Evolutionary conservation across 2,113 vertebrate genomes (phyloP), one percentile per base, ranked within the genome.

Genomic region (Chinchilla lanigera): DNA sequence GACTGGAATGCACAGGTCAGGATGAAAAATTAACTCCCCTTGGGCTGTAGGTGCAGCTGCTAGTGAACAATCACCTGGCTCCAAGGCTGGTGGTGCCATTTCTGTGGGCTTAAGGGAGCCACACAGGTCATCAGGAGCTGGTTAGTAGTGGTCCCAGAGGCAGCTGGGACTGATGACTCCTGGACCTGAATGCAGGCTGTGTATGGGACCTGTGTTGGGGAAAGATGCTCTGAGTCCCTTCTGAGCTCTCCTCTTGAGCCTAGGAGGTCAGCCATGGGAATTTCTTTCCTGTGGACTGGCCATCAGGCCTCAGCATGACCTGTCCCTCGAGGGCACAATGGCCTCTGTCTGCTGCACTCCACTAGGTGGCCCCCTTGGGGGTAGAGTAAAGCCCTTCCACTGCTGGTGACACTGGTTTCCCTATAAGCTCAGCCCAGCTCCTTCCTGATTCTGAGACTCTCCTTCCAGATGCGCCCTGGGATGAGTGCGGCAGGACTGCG

Each of bases 1-100:
- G 93, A 89, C 56, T 90, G 83, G 89, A 89, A 85, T 35, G 47
- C 60, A 84, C 77, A 71, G 93, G 61, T 96, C 86, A 94, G 73
- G 86, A 90, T 81, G 78, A 86, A 94, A 93, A 94, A 91, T 84
- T 80, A 90, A 80, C 94, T 93, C 89, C 78, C 47, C 89, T 94
- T 0, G 0, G 50, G 91, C 81, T 86, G 41, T 69, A 38, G 52
- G 71, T 60, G 41, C 47, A 69, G 26, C 14, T 5, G 41, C 85
- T 91, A 93, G 90, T 56, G 85, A 91, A 58, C 85, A 95, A 54
- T 63, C 81, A 44, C 47, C 24, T 33, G 24, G 65, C 67, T 50
- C 56, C 77, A 38, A 26, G 67, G 26, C 10, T 38, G 80, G 61
- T 35, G 86, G 44, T 77, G 44, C 7, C 13, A 69, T 38, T 60